Base-by-base conservation (phyloP, 2,888 invertebrate genomes). In the Amphipoea oculea region DNA sequence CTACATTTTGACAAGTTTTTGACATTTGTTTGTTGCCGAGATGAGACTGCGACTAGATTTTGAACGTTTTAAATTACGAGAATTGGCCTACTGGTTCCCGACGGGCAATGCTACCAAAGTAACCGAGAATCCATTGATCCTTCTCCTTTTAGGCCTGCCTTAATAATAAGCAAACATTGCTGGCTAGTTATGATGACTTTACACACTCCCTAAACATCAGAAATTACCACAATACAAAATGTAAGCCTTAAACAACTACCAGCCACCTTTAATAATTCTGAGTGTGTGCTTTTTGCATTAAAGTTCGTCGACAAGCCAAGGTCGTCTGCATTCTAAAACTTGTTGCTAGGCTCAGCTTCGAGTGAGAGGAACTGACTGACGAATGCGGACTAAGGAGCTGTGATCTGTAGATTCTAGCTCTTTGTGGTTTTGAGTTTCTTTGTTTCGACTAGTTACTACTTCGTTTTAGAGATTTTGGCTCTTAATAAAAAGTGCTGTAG, bases 301-400 rank as follows among this genome's bases (percentile, higher is more conserved):
- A 74, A 86, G 75, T 73, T 79, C 66, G 7, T 68, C 54, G 23
- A 48, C 68, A 57, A 40, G 4, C 82, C 75, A 86, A 87, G 85
- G 85, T 76, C 76, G 62, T 72, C 54, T 42, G 42, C 84, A 80
- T 87, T 87, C 70, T 76, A 86, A 51, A 72, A 17, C 12, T 12
- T 68, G 84, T 87, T 80, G 65, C 84, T 71, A 86, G n/a, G 65
- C 45, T 60, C 14, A n/a, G n/a, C n/a, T 66, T 57, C 42, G 67
- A 84, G 78, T 69, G 71, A 78, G 86, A 78, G 72, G 74, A 36
- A 23, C 14, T 42, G 14, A 6, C 5, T 67, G 23, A 7, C 48
- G 14, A 23, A 29, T 69, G 20, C 62, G 14, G n/a, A 45, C 5
- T 54, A 60, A 20, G 11, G 29, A 60, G 20, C 11, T 40, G 14